Percentiles rank a stretch among this genome's conserved stretches.
phyloP scores from a whole-genome alignment of 2,888 invertebrate genomes.

The Tipula lateralis region DNA sequence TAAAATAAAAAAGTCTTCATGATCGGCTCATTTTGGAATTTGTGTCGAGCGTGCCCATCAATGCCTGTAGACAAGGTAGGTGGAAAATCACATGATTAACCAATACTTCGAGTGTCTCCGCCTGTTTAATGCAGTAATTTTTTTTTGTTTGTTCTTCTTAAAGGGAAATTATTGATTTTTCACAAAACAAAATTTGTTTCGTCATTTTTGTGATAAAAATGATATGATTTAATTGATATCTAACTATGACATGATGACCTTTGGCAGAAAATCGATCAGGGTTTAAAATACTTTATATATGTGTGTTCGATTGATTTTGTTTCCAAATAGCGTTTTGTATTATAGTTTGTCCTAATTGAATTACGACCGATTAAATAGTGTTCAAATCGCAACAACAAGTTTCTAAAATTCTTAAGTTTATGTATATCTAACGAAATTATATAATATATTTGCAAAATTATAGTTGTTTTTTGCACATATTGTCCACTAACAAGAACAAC shows the following conservation, averaged over 20 bases:
- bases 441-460: neutral
- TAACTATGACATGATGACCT: neutral
- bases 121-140: slow-evolving; percentile 26
- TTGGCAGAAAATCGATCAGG: neutral
- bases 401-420: neutral
- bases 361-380: neutral
- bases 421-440: neutral
- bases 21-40: slow-evolving; percentile 97
- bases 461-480: neutral
- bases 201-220: neutral
- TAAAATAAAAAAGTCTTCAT: slow-evolving; percentile 54
- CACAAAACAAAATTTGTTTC: neutral
- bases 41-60: slow-evolving; percentile 94
- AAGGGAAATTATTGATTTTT: neutral
- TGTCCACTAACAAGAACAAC: neutral
- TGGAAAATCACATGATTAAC: neutral
- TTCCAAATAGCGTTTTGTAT: neutral
- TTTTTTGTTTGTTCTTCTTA: slow-evolving; percentile 25
- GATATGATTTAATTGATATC: neutral
- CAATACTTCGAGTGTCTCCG: neutral
- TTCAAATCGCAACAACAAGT: neutral
- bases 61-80: slow-evolving; percentile 94
- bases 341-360: neutral
- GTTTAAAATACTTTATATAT: neutral
- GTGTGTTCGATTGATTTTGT: neutral